Evolutionary conservation across 2,113 vertebrate species (phyloP), one percentile per base, ranked within the genome.

Genomic region (Ceyx cyanopectus): DNA sequence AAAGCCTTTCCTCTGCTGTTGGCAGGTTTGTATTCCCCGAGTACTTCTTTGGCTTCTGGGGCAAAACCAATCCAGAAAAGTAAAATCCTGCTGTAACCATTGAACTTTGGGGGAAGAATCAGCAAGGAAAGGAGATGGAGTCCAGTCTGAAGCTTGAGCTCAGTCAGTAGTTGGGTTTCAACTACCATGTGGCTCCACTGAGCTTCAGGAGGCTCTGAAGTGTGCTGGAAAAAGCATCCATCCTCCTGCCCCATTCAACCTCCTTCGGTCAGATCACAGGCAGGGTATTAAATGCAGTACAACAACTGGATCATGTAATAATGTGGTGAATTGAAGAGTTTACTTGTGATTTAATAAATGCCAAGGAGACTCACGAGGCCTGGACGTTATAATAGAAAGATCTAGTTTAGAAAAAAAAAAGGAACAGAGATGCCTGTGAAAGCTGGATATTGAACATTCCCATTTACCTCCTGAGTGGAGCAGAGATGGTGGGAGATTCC

Each of bases 261-360:
- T 82, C 65, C 82, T 94, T 43, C 53, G 20, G 29, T 12, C 51
- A 57, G 40, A 58, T 90, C 1, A 7, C 65, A 63, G 92, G 70
- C 15, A 9, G 41, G 3, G 3, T 57, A 13, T 87, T 74, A 78
- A 57, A 50, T 57, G 51, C 89, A 89, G 60, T 48, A 56, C 46
- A 21, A 56, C 46, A 19, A 62, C 75, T 60, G 75, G 51, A 73
- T 91, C 63, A 26, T 69, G 87, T 45, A 77, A 56, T 82, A 94
- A 96, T 67, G 41, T 80, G 60, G 87, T 51, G 85, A 92, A 95
- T 66, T 66, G 89, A 89, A 95, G 87, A 74, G 63, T 82, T 92
- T 81, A 92, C 84, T 90, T 96, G 94, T 96, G 94, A 95, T 92
- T 96, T 96, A 96, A 96, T 91, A 92, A 96, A 94, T 94, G 92